phyloP scores from a whole-genome alignment of 2,113 vertebrate genomes.

The Carassius auratus region DNA sequence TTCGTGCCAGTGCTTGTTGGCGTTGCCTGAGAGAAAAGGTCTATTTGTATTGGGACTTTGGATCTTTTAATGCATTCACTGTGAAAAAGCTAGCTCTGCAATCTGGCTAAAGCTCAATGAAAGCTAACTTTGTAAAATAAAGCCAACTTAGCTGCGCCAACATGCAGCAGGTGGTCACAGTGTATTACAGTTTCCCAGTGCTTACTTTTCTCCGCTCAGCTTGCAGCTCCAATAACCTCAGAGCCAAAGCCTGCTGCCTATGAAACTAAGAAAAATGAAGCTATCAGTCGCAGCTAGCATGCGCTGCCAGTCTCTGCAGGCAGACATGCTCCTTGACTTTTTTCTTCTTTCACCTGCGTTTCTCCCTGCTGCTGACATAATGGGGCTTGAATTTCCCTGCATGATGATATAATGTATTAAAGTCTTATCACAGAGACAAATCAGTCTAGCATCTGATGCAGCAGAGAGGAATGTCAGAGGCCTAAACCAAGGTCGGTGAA shows the following conservation, averaged over 20 bases:
- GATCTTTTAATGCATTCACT: constrained; percentile 10
- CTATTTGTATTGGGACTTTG: constrained; percentile 34
- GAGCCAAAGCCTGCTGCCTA: constrained; percentile 10
- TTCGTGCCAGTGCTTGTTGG: constrained; percentile 38
- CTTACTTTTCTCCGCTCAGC: not conserved
- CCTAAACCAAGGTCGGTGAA: constrained; percentile 43
- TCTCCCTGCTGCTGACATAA: constrained; percentile 52
- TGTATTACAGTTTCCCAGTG: not conserved
- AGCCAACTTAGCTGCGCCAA: constrained; percentile 6
- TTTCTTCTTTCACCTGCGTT: constrained; percentile 46
- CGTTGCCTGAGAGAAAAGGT: constrained; percentile 28
- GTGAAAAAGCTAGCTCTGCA: constrained; percentile 11
- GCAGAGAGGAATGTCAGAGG: constrained; percentile 42
- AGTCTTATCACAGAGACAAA: constrained; percentile 51
- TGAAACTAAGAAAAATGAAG: constrained; percentile 54
- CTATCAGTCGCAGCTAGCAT: constrained; percentile 48
- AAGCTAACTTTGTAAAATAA: not conserved
- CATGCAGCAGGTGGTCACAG: not conserved
- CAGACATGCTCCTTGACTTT: constrained; percentile 47
- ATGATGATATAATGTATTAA: constrained; percentile 53
- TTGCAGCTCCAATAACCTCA: constrained; percentile 7
- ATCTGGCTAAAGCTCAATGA: not conserved
- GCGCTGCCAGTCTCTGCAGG: constrained; percentile 45
- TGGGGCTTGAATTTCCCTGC: constrained; percentile 44
- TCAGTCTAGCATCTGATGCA: constrained; percentile 40